These are phyloP conservation scores for Heliocidaris erythrogramma DNA, from an alignment of 35 echinoderm and acorn worm species.

Conservation along the genomic window DNA sequence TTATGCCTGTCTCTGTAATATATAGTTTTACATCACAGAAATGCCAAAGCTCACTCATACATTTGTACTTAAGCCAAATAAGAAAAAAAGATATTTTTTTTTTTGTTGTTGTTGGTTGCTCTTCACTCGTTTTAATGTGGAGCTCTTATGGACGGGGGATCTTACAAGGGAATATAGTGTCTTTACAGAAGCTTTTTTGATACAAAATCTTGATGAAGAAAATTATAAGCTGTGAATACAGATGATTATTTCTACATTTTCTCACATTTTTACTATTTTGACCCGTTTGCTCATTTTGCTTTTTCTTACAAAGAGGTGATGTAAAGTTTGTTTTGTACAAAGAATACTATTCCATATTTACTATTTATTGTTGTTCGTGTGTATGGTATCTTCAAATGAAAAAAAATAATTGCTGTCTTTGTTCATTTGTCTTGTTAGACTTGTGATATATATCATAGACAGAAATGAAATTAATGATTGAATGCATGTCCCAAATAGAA, in stretches of 20 bases:
- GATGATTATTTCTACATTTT: background rate
- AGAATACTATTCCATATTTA: conserved; percentile 52
- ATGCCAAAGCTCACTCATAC: background rate
- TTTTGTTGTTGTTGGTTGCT: background rate
- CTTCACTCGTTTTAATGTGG: background rate
- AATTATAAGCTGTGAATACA: background rate
- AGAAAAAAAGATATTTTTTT: background rate
- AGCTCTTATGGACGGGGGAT: background rate
- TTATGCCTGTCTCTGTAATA: background rate
- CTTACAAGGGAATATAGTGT: background rate
- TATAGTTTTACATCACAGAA: background rate
- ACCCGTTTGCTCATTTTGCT: background rate
- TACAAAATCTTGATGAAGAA: background rate
- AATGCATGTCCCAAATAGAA: background rate
- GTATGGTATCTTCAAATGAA: conserved; percentile 22
- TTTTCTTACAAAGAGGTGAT: background rate
- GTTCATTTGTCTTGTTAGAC: background rate
- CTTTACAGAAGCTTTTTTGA: background rate
- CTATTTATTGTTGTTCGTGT: conserved; percentile 50
- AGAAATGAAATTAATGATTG: background rate
- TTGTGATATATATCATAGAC: background rate
- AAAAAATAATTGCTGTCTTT: background rate
- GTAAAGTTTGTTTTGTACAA: conserved; percentile 38
- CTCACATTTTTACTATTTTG: background rate
- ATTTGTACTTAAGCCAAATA: conserved; percentile 29